These are phyloP conservation scores for Pogona vitticeps DNA, from an alignment of 2,113 vertebrate genomes.

Conservation along the genomic window DNA sequence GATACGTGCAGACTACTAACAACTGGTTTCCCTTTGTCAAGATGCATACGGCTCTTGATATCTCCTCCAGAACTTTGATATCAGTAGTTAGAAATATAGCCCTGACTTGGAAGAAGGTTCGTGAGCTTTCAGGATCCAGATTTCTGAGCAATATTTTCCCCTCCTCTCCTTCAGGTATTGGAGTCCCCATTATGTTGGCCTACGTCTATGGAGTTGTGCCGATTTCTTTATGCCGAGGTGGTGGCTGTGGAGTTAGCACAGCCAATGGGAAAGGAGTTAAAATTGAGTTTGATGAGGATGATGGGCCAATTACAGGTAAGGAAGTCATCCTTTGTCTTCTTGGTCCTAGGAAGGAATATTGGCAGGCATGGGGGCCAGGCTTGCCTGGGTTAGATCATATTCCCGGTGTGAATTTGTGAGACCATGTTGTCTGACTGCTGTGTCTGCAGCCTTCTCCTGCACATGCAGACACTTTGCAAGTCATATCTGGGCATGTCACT, in stretches of 20 bases:
- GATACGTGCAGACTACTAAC: too few relatives aligned
- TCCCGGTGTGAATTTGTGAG: accelerated
- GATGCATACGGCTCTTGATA: too few relatives aligned
- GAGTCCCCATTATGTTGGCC: slow-evolving; percentile 98
- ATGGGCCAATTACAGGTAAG: slow-evolving; percentile 96
- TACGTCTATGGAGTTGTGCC: slow-evolving; percentile 98
- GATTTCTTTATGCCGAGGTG: slow-evolving; percentile 95
- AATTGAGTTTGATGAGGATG: slow-evolving; percentile 97
- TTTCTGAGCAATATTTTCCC: not conserved
- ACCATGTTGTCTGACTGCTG: accelerated
- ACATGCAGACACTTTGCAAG: not conserved
- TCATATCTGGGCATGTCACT: not conserved
- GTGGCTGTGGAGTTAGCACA: slow-evolving; percentile 95
- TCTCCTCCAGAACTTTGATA: too few relatives aligned
- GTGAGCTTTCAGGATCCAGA: too few relatives aligned
- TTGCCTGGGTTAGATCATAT: not conserved
- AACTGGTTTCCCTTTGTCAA: too few relatives aligned
- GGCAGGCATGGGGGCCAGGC: not conserved
- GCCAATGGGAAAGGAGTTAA: slow-evolving; percentile 94
- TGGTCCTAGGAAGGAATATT: not conserved
- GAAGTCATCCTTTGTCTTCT: not conserved
- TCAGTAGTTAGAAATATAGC: too few relatives aligned
- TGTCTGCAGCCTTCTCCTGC: not conserved
- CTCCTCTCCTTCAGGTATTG: slow-evolving; percentile 84
- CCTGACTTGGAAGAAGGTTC: too few relatives aligned